These are phyloP conservation scores for Andricus grossulariae DNA, from an alignment of 1,140 invertebrate genomes.

Conservation along the genomic window DNA sequence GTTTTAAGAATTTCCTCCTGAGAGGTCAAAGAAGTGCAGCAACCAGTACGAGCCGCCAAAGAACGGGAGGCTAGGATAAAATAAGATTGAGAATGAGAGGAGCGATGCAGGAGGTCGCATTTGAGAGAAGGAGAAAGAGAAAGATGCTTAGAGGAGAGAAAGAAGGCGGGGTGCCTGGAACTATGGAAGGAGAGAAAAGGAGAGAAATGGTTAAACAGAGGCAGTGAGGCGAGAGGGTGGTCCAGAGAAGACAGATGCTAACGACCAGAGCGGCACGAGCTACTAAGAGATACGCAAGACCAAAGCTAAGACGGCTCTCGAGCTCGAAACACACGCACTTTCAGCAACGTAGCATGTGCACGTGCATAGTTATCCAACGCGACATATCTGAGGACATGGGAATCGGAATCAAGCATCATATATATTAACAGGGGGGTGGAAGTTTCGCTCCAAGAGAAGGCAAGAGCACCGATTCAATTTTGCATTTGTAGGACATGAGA, in stretches of 20 bases:
- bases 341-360: constrained; percentile 38
- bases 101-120: constrained; percentile 44
- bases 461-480: too few species aligned
- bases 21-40: too few species aligned
- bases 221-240: constrained; percentile 42
- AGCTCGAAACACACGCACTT: constrained; percentile 32
- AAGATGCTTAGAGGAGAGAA: constrained; percentile 39
- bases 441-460: too few species aligned
- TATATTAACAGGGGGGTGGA: too few species aligned
- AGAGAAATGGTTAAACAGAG: constrained; percentile 42
- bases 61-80: constrained; percentile 34
- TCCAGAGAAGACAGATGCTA: constrained; percentile 66
- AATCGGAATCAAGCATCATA: too few species aligned
- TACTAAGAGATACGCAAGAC: constrained; percentile 48
- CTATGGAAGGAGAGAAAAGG: constrained; percentile 39
- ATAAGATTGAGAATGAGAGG: constrained; percentile 45
- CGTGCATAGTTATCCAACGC: constrained; percentile 56
- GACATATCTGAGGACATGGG: constrained; percentile 36
- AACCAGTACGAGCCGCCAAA: too few species aligned
- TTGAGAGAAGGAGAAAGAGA: constrained; percentile 43
- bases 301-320: constrained; percentile 18
- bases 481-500: too few species aligned
- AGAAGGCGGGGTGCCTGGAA: constrained; percentile 26
- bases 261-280: constrained; percentile 60
- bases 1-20: too few species aligned